phyloP scores from a whole-genome alignment of 2,797 vertebrate species.

The Halcyon leucocephala region DNA sequence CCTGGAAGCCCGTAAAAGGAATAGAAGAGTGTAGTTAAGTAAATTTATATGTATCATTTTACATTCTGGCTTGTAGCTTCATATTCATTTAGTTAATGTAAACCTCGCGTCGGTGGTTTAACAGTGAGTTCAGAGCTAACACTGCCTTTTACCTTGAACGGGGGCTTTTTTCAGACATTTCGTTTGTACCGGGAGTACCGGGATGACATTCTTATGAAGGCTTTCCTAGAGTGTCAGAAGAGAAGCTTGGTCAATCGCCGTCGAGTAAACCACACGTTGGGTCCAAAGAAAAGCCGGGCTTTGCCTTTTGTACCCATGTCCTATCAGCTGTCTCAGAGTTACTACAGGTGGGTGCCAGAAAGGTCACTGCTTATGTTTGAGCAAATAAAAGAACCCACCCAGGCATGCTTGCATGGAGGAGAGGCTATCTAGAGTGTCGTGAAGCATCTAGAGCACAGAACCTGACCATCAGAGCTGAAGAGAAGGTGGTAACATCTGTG shows the following conservation, averaged over 20 bases:
- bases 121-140: background rate
- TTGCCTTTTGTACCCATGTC: conserved; percentile 96
- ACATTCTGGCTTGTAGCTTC: background rate
- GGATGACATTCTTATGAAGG: conserved; percentile 87
- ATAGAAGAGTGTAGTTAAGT: background rate
- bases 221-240: conserved; percentile 89
- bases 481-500: rapidly evolving
- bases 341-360: conserved; percentile 85
- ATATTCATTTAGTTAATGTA: background rate
- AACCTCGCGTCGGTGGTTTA: background rate
- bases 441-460: background rate
- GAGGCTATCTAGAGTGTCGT: rapidly evolving
- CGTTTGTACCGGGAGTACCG: conserved; percentile 89
- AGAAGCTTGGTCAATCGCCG: conserved; percentile 91
- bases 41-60: background rate
- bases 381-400: background rate
- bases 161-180: conserved; percentile 81
- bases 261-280: conserved; percentile 81
- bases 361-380: background rate
- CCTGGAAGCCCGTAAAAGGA: background rate
- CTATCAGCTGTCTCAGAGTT: conserved; percentile 94
- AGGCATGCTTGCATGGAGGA: background rate
- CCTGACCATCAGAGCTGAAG: background rate
- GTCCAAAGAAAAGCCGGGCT: conserved; percentile 90
- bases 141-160: background rate